A percentile compares a stretch with the other conserved stretches of the same genome.
These are phyloP conservation scores for Muricea muricata DNA, from an alignment of 92 coral and sea anemone genomes.

Conservation along the genomic window DNA sequence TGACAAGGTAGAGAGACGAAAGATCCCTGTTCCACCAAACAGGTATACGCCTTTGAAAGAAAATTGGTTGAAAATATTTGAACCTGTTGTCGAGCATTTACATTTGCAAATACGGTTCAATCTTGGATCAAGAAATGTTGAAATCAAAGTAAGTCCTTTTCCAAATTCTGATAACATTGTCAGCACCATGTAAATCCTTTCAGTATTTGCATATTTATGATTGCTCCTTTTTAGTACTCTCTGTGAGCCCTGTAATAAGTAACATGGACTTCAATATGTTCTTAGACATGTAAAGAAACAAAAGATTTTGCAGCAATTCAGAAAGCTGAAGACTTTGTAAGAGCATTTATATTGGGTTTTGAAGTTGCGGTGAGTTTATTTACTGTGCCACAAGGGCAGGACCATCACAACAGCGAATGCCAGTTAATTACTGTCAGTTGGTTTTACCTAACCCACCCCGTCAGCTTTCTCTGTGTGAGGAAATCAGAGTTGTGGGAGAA, in stretches of 20 bases:
- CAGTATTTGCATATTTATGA: too few species aligned
- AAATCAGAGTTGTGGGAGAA: too few species aligned
- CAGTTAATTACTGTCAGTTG: too few species aligned
- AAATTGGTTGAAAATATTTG: constrained; percentile 92
- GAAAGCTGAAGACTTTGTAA: constrained; percentile 98
- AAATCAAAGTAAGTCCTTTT: constrained; percentile 74
- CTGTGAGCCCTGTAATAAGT: too few species aligned
- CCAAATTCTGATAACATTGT: too few species aligned
- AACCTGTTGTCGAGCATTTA: constrained; percentile 92
- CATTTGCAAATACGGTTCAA: constrained; percentile 96
- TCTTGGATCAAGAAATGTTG: constrained; percentile 83
- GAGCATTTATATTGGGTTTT: constrained; percentile 94
- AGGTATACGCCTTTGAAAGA: constrained; percentile 94
- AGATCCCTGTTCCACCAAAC: constrained; percentile 93
- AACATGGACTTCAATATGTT: neutral
- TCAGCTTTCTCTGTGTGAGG: too few species aligned
- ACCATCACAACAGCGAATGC: too few species aligned
- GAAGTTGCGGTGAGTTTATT: constrained; percentile 77
- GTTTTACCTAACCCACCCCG: too few species aligned
- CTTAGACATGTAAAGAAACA: constrained; percentile 91
- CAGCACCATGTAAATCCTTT: too few species aligned
- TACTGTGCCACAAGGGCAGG: too few species aligned
- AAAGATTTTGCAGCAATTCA: constrained; percentile 95
- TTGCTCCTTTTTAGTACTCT: too few species aligned
- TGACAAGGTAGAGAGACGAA: constrained; percentile 83